phyloP scores from a whole-genome alignment of 2,888 invertebrate genomes.

The Stenurella melanura region DNA sequence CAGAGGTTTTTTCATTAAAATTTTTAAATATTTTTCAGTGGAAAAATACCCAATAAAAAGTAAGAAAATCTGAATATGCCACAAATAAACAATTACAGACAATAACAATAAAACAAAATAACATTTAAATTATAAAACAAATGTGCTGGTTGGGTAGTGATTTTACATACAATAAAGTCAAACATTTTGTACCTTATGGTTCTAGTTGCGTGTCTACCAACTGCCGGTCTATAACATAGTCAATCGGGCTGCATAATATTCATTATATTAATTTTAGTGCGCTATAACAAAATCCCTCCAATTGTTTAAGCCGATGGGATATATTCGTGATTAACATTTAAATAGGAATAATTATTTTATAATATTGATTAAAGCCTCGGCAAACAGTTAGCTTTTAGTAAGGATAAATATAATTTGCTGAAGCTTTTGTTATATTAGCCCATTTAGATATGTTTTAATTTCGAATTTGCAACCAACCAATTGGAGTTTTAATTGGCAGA shows the following conservation, averaged over 20 bases:
- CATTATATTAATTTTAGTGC: constrained; percentile 44
- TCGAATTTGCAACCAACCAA: constrained; percentile 11
- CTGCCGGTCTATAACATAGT: too few relatives aligned
- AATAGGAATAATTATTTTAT: constrained; percentile 42
- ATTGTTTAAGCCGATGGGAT: constrained; percentile 43
- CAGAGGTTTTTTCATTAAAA: too few relatives aligned
- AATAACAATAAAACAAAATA: too few relatives aligned
- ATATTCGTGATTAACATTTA: constrained; percentile 49
- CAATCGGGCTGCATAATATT: constrained; percentile 27
- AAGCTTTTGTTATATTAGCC: constrained; percentile 35
- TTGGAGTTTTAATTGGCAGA: constrained; percentile 36
- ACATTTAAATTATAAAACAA: too few relatives aligned
- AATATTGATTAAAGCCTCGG: constrained; percentile 32
- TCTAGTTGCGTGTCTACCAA: too few relatives aligned
- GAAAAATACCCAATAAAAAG: too few relatives aligned
- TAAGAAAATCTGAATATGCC: too few relatives aligned
- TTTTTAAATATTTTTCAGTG: too few relatives aligned
- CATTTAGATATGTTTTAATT: constrained; percentile 34
- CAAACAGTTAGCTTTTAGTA: constrained; percentile 31
- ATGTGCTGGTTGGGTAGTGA: too few relatives aligned
- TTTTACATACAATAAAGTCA: too few relatives aligned
- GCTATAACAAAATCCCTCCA: constrained; percentile 43
- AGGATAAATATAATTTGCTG: constrained; percentile 35
- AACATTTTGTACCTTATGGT: too few relatives aligned
- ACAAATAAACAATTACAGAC: too few relatives aligned